Evolutionary conservation across 2,888 invertebrate species (phyloP).

Genomic region (Agrotis segetum): DNA sequence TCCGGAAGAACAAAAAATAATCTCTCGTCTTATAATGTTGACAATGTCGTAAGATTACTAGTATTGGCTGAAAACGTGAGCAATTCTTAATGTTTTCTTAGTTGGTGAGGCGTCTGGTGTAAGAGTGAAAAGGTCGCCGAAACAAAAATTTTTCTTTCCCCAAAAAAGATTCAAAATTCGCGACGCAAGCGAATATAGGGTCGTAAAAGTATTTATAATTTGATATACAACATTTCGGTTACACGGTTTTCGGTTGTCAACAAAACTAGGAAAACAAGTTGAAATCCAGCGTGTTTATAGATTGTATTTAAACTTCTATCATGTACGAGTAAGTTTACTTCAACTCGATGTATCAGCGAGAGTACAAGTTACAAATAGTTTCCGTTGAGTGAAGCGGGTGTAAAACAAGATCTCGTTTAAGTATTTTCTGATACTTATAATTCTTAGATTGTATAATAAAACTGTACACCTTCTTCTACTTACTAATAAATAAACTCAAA

Average conservation of each 20-base stretch:
- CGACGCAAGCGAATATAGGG: too few relatives aligned
- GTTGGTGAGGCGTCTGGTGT: too few relatives aligned
- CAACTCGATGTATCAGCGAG: slow-evolving; percentile 2
- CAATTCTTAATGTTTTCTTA: too few relatives aligned
- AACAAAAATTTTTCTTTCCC: too few relatives aligned
- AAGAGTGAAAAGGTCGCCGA: too few relatives aligned
- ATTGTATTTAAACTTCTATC: slow-evolving; percentile 17
- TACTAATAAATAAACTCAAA: too few relatives aligned
- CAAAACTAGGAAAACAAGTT: neutral
- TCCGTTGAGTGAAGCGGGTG: neutral
- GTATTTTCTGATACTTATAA: neutral
- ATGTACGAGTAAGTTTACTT: neutral
- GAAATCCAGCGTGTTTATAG: slow-evolving; percentile 12
- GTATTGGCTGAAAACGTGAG: too few relatives aligned
- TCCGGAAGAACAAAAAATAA: neutral
- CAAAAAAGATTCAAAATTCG: too few relatives aligned
- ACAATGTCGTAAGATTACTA: neutral
- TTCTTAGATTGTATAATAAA: neutral
- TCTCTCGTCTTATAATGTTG: neutral
- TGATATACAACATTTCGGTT: too few relatives aligned
- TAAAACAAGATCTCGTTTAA: neutral
- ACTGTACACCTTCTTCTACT: too few relatives aligned
- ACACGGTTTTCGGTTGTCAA: neutral
- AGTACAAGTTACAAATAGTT: neutral
- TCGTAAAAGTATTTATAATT: too few relatives aligned